Evolutionary conservation across 2,888 invertebrate genomes (phyloP).

Genomic region (Dryococelus australis): DNA sequence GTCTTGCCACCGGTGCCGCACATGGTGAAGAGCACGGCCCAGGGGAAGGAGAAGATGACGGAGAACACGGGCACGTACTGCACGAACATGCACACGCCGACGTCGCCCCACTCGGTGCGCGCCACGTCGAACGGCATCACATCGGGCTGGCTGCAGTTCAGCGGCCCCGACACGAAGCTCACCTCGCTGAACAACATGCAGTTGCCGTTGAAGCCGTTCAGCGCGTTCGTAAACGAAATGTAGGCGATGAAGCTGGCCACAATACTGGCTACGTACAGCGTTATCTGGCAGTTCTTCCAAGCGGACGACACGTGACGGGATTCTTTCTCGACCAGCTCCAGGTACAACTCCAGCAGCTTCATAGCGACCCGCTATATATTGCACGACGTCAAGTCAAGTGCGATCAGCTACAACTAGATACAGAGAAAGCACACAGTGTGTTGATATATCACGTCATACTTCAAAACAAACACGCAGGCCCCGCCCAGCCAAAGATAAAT

Average conservation of each 20-base stretch:
- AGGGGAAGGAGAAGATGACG: not conserved
- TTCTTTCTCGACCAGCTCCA: constrained; percentile 13
- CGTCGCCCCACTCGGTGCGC: not conserved
- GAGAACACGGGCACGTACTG: constrained; percentile 22
- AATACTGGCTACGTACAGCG: not conserved
- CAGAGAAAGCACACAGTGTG: not conserved
- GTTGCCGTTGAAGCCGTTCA: constrained; percentile 22
- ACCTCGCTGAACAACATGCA: constrained; percentile 2
- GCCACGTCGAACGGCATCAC: not conserved
- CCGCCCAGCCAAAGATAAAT: not conserved
- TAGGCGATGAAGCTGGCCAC: not conserved
- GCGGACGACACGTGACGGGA: not conserved
- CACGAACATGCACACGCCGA: not conserved
- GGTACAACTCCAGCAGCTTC: constrained; percentile 4
- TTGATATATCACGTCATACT: not conserved
- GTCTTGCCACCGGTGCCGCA: constrained; percentile 18
- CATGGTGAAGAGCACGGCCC: constrained; percentile 26
- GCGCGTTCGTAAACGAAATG: constrained; percentile 5
- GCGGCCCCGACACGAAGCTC: not conserved
- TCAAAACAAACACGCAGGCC: not conserved
- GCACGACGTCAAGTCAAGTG: not conserved
- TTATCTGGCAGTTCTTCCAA: constrained; percentile 3
- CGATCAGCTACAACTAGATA: not conserved
- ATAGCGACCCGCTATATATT: not conserved
- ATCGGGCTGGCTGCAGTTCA: not conserved